Base-by-base conservation (phyloP, 1,140 invertebrate species). In the Vanessa atalanta region DNA sequence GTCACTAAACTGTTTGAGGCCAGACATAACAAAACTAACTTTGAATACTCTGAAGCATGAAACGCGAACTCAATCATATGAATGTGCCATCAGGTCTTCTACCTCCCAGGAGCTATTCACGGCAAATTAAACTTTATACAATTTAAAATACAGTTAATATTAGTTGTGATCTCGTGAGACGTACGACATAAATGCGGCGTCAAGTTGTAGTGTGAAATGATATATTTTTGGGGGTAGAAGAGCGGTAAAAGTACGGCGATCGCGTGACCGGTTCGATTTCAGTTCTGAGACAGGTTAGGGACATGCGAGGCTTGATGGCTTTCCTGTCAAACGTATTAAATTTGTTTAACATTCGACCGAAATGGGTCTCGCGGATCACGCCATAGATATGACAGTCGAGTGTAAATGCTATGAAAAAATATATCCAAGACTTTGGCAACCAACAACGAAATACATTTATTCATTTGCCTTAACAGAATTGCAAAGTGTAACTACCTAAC, bases 191-290 rank as follows among this genome's bases (percentile, higher is more conserved):
- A 84, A 83, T 81, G 80, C 79, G 81, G 88, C 86, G 87, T 88
- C 78, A 85, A 86, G 83, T 84, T 79, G 80, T 88, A 88, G 87
- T 90, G 88, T 88, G 81, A 90, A 88, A 89, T 88, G 87, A 88
- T 88, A 88, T 90, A 90, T 88, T 84, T 83, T 79, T 75, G 77
- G 82, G 81, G 82, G 75, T 68, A 79, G 76, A 67, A 79, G 77
- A 77, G 76, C 67, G 55, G 48, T 48, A 63, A 37, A 63, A 37
- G 65, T 16, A 61, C 16, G 16, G 43, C 11, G 76, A 53, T 89
- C 81, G 88, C 88, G 88, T 90, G 88, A 82, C 72, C 69, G 71
- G n/a, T 78, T 80, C 83, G 79, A 87, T 87, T 87, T 75, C 80
- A 79, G 76, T 72, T 47, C 20, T 16, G 77, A 79, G 83, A 77